Base-by-base conservation (phyloP, 2,113 vertebrate genomes). In the Poeciliopsis occidentalis region DNA sequence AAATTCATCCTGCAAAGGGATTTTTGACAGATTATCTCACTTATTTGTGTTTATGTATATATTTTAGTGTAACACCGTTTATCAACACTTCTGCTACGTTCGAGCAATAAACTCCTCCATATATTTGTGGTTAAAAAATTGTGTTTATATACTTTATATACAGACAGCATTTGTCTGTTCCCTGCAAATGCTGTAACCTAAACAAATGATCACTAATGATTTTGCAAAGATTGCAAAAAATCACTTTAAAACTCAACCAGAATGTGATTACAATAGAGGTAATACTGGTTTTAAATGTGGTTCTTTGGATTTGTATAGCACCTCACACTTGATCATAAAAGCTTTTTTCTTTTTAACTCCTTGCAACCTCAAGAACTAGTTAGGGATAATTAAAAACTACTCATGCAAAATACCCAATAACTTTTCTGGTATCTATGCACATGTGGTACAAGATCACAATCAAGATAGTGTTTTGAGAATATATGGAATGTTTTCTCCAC, bases 401-500 rank as follows among this genome's bases (percentile, higher is more conserved):
- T 31, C 30, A 54, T 62, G 4, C 64, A 65, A 44, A 41, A 63
- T 27, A 22, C 69, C 67, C 15, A 31, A 13, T 31, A 17, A 3
- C 3, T 71, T 60, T 81, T 72, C 68, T 72, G n/a, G 85, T 86
- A 80, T 82, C 80, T 60, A 61, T 44, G 8, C 10, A 51, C 51
- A 76, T 73, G 70, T 73, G 60, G 73, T 66, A 75, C 32, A 81
- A 69, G 68, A 26, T 64, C 83, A 71, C 22, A 78, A 57, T 73
- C n/a, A 24, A 69, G 64, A 44, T 75, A 83, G 69, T 63, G 75
- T 80, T 76, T 47, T 86, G 64, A 83, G 74, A 85, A 83, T 68
- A 78, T 66, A 31, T 51, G 67, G 27, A 63, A 67, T 47, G 12
- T 72, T 61, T 60, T 57, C 29, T 12, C 11, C n/a, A 84, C 37